phyloP scores from a whole-genome alignment of 2,113 vertebrate genomes.

The Furnarius figulus region DNA sequence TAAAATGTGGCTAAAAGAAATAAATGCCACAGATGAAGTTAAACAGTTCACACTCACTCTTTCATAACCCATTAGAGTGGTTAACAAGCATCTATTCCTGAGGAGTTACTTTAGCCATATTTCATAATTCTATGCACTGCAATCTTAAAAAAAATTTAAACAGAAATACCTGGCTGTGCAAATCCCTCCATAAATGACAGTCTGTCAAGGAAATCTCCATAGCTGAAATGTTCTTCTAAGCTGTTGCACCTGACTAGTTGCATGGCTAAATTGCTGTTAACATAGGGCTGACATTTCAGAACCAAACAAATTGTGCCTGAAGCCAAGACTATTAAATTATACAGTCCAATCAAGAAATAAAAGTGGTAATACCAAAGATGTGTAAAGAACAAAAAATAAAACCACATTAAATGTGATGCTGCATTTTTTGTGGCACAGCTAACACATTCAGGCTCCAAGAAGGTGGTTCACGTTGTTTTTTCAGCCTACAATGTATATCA shows the following conservation, averaged over 20 bases:
- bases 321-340: slow-evolving; percentile 52
- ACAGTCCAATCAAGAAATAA: slow-evolving; percentile 16
- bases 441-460: too few relatives aligned
- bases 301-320: slow-evolving; percentile 57
- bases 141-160: background rate
- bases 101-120: background rate
- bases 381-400: background rate
- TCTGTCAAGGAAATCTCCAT: background rate
- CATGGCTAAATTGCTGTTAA: slow-evolving; percentile 23
- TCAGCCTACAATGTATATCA: background rate
- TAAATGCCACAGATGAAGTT: background rate
- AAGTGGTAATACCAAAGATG: background rate
- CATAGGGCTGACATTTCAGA: slow-evolving; percentile 8
- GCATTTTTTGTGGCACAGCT: background rate
- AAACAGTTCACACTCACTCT: background rate
- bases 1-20: slow-evolving; percentile 9
- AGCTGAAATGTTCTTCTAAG: background rate
- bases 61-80: background rate
- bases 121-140: background rate
- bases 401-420: too few relatives aligned
- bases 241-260: slow-evolving; percentile 7
- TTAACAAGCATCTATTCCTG: background rate
- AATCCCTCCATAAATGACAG: background rate
- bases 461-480: background rate
- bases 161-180: background rate